Conservation (phyloP, 1,140 invertebrate species). For the Pantala flavescens region DNA sequence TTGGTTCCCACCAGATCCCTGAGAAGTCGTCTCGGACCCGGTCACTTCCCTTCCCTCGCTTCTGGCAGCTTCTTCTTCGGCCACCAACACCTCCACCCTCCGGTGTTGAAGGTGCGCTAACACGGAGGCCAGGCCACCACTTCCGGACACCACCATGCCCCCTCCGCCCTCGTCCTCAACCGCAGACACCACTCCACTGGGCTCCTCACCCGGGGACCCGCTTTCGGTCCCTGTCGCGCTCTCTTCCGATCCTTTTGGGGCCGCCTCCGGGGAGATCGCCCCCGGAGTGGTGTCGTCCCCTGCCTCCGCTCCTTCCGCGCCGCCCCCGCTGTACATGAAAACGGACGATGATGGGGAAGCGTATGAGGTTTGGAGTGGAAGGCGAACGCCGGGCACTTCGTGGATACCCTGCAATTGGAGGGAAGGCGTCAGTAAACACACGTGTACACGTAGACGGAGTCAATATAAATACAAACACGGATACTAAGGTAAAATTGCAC, state of each 20-base stretch:
- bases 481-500: too few relatives aligned
- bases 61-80: neutral
- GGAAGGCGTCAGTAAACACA: neutral
- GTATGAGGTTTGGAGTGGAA: constrained; percentile 36
- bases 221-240: constrained; percentile 29
- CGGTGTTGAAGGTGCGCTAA: constrained; percentile 34
- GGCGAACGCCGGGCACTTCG: constrained; percentile 41
- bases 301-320: neutral
- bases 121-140: constrained; percentile 25
- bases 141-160: neutral
- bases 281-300: neutral
- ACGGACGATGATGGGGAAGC: neutral
- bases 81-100: neutral
- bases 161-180: constrained; percentile 41
- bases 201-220: constrained; percentile 28
- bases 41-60: neutral
- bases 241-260: constrained; percentile 30
- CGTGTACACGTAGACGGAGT: too few relatives aligned
- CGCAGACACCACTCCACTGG: constrained; percentile 38
- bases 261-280: neutral
- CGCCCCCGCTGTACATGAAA: neutral
- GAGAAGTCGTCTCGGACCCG: neutral
- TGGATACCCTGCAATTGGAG: constrained; percentile 37
- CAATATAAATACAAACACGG: too few relatives aligned
- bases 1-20: neutral